Evolutionary conservation across 2,888 invertebrate genomes (phyloP).

Genomic region (Apoda limacodes): DNA sequence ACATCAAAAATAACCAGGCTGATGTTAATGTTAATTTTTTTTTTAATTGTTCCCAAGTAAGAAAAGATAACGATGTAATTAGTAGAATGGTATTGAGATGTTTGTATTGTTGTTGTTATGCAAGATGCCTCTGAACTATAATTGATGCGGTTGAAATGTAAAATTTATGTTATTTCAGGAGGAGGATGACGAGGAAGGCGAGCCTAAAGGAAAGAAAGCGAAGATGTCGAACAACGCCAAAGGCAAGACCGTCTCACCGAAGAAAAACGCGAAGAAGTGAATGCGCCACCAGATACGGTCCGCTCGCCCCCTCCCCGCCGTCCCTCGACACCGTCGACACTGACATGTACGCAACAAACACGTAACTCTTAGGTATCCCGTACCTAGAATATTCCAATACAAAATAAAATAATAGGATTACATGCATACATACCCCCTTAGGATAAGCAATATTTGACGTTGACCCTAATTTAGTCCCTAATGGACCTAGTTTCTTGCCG

Average conservation of each 20-base stretch:
- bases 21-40: too few species aligned
- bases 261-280: conserved; percentile 76
- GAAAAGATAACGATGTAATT: too few species aligned
- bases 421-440: too few species aligned
- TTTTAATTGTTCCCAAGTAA: too few species aligned
- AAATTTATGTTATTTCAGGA: conserved; percentile 43
- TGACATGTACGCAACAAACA: not conserved
- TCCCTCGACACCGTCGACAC: conserved; percentile 17
- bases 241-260: conserved; percentile 77
- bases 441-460: too few species aligned
- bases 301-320: conserved; percentile 15
- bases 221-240: conserved; percentile 79
- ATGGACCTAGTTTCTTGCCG: too few species aligned
- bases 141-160: conserved; percentile 1
- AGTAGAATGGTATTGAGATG: too few species aligned
- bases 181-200: conserved; percentile 81
- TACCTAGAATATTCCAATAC: conserved; percentile 3
- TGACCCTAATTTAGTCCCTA: too few species aligned
- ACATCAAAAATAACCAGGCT: too few species aligned
- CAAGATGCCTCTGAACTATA: not conserved
- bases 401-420: too few species aligned
- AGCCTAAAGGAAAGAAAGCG: conserved; percentile 83
- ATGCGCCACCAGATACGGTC: conserved; percentile 21
- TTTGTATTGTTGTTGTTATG: too few species aligned
- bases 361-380: not conserved